A percentile compares a stretch with the other conserved stretches of the same genome.
These are phyloP conservation scores for Melanophora roralis DNA, from an alignment of 2,888 invertebrate species.

Conservation along the genomic window DNA sequence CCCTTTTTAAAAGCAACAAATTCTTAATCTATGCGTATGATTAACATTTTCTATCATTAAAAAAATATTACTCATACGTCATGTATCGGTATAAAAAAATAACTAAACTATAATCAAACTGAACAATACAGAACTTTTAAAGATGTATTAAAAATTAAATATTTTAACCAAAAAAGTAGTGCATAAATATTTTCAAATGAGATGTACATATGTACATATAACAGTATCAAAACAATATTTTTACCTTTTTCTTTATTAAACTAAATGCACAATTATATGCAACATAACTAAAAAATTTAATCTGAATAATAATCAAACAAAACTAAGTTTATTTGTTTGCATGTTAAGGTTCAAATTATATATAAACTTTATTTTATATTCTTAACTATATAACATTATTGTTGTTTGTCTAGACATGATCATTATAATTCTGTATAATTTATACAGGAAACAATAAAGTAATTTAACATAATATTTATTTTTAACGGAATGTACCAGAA, in stretches of 20 bases:
- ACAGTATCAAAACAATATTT: too few relatives aligned
- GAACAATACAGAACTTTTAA: too few relatives aligned
- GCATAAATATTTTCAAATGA: too few relatives aligned
- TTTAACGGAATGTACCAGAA: not conserved
- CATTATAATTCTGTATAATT: not conserved
- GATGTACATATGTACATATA: too few relatives aligned
- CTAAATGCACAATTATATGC: not conserved
- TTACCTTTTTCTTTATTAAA: too few relatives aligned
- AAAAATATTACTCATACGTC: not conserved
- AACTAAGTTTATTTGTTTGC: not conserved
- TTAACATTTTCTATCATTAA: not conserved
- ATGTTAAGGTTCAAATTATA: not conserved
- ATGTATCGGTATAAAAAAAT: not conserved
- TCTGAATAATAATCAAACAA: too few relatives aligned
- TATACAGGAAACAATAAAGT: not conserved
- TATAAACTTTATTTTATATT: not conserved
- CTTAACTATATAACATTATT: not conserved
- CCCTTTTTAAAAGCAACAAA: too few relatives aligned
- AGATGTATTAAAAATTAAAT: too few relatives aligned
- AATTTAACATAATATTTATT: conserved; percentile 4
- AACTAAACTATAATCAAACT: not conserved
- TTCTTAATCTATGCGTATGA: too few relatives aligned
- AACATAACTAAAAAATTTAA: too few relatives aligned
- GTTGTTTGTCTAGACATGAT: conserved; percentile 20
- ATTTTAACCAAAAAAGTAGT: too few relatives aligned